These are phyloP conservation scores for Listrodromus nycthemerus DNA, from an alignment of 2,888 invertebrate species.

Conservation along the genomic window DNA sequence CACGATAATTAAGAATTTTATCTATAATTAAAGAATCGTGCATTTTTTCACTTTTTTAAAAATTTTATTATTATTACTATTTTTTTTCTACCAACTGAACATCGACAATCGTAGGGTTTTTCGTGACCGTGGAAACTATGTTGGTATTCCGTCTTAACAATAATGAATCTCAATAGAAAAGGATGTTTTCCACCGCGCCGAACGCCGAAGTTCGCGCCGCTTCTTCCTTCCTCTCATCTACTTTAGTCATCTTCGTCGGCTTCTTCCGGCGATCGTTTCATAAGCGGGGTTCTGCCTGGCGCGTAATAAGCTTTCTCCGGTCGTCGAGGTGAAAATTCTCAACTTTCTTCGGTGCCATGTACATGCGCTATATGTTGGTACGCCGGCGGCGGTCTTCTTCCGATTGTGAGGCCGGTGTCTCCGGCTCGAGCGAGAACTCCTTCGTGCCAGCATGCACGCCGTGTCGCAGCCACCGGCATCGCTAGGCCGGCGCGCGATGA, in stretches of 20 bases:
- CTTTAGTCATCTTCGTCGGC: conserved; percentile 25
- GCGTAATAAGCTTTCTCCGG: conserved; percentile 73
- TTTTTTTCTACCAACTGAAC: too few species aligned
- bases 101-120: too few species aligned
- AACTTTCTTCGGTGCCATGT: conserved; percentile 68
- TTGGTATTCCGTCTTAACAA: not conserved
- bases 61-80: too few species aligned
- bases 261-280: conserved; percentile 63
- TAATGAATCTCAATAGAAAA: not conserved
- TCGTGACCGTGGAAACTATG: too few species aligned
- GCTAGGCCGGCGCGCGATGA: conserved; percentile 27
- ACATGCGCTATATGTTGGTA: conserved; percentile 2
- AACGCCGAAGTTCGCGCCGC: not conserved
- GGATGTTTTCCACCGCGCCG: not conserved
- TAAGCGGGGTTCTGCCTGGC: conserved; percentile 67
- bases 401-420: conserved; percentile 58
- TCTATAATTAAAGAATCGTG: too few species aligned
- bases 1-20: not conserved
- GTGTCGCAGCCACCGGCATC: conserved; percentile 9
- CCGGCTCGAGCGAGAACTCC: conserved; percentile 19
- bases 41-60: too few species aligned
- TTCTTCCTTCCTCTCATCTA: conserved; percentile 17
- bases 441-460: conserved; percentile 51
- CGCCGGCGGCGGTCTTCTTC: conserved; percentile 58
- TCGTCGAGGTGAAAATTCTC: conserved; percentile 71